Base-by-base conservation (phyloP, 1,140 invertebrate species). In the Drosophila busckii region DNA sequence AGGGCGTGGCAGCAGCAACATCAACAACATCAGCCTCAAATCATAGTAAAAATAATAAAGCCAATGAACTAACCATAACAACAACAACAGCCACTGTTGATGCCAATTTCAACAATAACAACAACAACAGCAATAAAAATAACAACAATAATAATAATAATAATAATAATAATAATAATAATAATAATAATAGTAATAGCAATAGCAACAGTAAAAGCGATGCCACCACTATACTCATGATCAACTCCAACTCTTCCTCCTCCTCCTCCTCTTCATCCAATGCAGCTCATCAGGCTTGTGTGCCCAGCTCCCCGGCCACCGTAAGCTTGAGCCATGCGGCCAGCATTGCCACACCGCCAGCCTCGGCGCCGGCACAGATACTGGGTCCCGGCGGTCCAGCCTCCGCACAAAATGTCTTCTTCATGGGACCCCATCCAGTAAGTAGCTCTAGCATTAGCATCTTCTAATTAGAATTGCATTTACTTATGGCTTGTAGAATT, bases 351-450 rank as follows among this genome's bases (percentile, higher is more conserved):
- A 78, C 80, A 3, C 80, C 80, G 2, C 66, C 80, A 0, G 71
- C 75, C 2, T 71, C 76, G 40, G 62, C 84, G 10, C 64, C 75
- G 9, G 69, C 84, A 9, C 70, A 78, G 35, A 84, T 76, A 3
- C 59, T 80, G 34, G 38, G 65, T 16, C 15, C 68, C n/a, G 35
- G 42, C 1, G 62, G 66, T n/a, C 37, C 56, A 10, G 44, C 46
- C 10, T 41, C 41, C 4, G 26, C 70, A 2, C 76, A 59, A 23
- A 82, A 78, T 37, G 70, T 86, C 54, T 70, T 75, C 38, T 85
- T 86, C 28, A 68, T 87, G 50, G 58, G 59, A 32, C n/a, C n/a
- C n/a, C 70, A 83, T 68, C 84, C 83, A 46, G 85, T 87, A 41
- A 78, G 70, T 53, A 7, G 1, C 1, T 0, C 5, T 0, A n/a